Conservation (phyloP, 2,888 invertebrate genomes). For the Agonopterix heracliana region DNA sequence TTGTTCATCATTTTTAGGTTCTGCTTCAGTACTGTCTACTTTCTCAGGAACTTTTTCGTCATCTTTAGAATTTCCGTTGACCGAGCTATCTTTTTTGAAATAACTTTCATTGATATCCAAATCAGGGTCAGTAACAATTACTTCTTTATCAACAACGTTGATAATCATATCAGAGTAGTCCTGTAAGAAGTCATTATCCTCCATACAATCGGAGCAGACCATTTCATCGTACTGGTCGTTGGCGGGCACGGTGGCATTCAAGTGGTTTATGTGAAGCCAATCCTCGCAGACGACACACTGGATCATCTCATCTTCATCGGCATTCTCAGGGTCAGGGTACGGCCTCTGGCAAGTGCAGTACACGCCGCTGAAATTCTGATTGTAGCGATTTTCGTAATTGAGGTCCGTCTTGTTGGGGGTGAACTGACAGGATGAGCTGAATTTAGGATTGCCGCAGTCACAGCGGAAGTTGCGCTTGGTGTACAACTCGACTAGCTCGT, state of each 20-base stretch:
- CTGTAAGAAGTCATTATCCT: conserved; percentile 83
- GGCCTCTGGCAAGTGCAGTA: conserved; percentile 95
- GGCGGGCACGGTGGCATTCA: conserved; percentile 76
- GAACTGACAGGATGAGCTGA: conserved; percentile 82
- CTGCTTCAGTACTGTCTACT: conserved; percentile 4
- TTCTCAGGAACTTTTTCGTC: conserved; percentile 2
- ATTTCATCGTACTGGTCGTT: conserved; percentile 85
- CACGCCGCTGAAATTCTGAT: conserved; percentile 94
- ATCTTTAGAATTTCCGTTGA: conserved; percentile 13
- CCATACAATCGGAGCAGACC: conserved; percentile 87
- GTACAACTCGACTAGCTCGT: conserved; percentile 95
- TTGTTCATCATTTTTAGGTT: conserved; percentile 1
- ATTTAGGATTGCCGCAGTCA: conserved; percentile 93
- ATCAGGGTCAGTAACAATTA: conserved; percentile 21
- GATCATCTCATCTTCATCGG: conserved; percentile 92
- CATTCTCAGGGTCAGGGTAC: conserved; percentile 94
- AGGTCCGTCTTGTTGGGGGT: conserved; percentile 76
- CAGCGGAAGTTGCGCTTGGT: conserved; percentile 97
- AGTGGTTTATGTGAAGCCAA: conserved; percentile 93
- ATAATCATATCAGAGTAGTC: conserved; percentile 78
- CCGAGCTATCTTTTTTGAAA: conserved; percentile 11
- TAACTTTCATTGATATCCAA: conserved; percentile 12
- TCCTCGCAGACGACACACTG: conserved; percentile 98
- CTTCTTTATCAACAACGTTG: conserved; percentile 37
- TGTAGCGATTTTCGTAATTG: conserved; percentile 87